Evolutionary conservation across 2,113 vertebrate species (phyloP), one percentile per base, ranked within the genome.

Genomic region (Seriola quinqueradiata): DNA sequence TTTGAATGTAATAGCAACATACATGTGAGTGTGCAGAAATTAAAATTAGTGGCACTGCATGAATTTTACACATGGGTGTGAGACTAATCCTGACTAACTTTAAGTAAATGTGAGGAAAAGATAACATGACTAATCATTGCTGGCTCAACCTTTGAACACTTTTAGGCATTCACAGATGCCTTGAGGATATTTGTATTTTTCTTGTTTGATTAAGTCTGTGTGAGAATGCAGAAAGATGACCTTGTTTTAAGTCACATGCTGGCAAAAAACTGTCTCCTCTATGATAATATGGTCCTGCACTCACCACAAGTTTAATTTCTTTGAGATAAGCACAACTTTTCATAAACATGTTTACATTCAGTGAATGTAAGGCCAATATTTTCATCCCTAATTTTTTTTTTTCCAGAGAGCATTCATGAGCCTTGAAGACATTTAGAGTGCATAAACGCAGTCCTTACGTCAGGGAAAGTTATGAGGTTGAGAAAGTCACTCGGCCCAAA

Each of bases 401-500:
- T 23, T n/a, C 8, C 3, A 8, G 6, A 52, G 4, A 48, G 4
- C 2, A 42, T 32, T 74, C 54, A 46, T 52, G 23, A 60, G 8
- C 44, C 11, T 32, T 46, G 34, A 69, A 21, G 68, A 60, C 4
- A 50, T 60, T 21, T 64, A 4, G 25, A 74, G 23, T 34, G 14
- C 32, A 59, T 19, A 40, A 60, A 9, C 11, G 25, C 9, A 16
- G 54, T 3, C 52, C 3, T 21, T 2, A 0, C 59, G 14, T 16
- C 9, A 54, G 38, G 48, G 50, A 23, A 54, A 70, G 40, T 36
- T 48, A 13, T 54, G 36, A 11, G 67, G 32, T 69, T 55, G 19
- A 44, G 12, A 72, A 68, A 71, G 54, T 79, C 32, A 73, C 13
- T 83, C 57, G 57, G 38, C 21, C 70, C 78, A 66, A 79, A 69